These are phyloP conservation scores for Parambassis ranga DNA, from an alignment of 2,797 vertebrate species.

Conservation along the genomic window DNA sequence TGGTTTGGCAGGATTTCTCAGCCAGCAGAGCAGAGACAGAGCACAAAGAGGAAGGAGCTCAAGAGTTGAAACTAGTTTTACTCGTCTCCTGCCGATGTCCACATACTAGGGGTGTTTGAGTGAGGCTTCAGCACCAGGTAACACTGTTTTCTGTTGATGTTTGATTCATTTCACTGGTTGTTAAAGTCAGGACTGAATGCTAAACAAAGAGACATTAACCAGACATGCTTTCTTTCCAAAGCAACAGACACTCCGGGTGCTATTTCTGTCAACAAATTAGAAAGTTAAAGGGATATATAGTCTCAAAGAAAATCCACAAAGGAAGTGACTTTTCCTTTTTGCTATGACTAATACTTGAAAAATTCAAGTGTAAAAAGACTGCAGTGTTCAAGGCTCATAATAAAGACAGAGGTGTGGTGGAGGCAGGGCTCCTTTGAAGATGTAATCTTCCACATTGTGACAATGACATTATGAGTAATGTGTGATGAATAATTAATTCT, in stretches of 20 bases:
- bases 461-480: no score
- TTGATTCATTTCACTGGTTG: not conserved
- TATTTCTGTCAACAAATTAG: not conserved
- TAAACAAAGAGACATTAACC: not conserved
- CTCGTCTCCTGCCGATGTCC: slow-evolving; percentile 1
- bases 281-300: no score
- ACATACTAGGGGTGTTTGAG: not conserved
- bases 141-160: slow-evolving; percentile 10
- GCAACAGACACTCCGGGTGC: no score
- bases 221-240: no score
- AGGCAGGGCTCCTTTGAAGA: not conserved
- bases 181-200: not conserved
- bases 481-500: no score
- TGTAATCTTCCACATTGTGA: not conserved
- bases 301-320: not conserved
- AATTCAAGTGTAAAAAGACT: not conserved
- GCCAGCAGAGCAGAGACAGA: slow-evolving; percentile 21
- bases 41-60: slow-evolving; percentile 11
- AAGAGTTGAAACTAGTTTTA: not conserved
- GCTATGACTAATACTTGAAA: slow-evolving; percentile 11
- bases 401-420: not conserved
- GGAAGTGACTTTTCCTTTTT: not conserved
- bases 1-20: slow-evolving; percentile 70
- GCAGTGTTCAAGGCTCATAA: not conserved
- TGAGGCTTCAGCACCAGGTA: slow-evolving; percentile 41